Percentiles rank a stretch among this genome's conserved stretches.
These are phyloP conservation scores for Frankliniella fusca DNA, from an alignment of 2,888 invertebrate genomes.

Conservation along the genomic window DNA sequence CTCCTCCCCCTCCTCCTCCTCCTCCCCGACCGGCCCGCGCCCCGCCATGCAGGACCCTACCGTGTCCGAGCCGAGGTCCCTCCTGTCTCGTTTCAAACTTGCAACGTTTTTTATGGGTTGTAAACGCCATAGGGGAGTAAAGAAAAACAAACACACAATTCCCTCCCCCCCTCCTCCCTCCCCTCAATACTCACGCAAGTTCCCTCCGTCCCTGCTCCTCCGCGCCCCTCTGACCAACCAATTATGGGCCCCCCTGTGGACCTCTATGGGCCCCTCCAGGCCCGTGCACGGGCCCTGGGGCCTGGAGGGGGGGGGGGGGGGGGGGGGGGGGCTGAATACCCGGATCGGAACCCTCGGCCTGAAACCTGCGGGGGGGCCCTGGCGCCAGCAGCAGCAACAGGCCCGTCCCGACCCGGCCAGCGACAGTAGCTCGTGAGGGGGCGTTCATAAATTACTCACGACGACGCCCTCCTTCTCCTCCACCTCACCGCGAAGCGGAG, in stretches of 20 bases:
- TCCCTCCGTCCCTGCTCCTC: background rate
- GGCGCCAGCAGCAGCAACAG: background rate
- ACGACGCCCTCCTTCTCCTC: background rate
- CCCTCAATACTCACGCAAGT: background rate
- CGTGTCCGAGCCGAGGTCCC: no score
- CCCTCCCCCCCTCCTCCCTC: background rate
- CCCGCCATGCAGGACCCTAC: background rate
- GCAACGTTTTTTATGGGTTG: conserved; percentile 22
- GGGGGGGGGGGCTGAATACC: no score
- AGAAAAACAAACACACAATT: conserved; percentile 18
- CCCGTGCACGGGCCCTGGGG: conserved; percentile 47
- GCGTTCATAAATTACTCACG: background rate
- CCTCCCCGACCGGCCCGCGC: no score
- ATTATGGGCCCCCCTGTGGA: conserved; percentile 45
- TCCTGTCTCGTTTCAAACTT: conserved; percentile 6
- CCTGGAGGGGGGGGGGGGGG: conserved; percentile 44
- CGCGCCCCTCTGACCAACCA: background rate
- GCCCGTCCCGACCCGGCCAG: background rate
- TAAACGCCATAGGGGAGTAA: conserved; percentile 24
- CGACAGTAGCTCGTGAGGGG: conserved; percentile 17
- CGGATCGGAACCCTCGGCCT: no score
- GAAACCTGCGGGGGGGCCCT: conserved; percentile 11
- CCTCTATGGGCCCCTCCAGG: conserved; percentile 35
- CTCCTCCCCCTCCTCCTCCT: no score
- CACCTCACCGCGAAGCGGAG: no score